Percentiles rank a stretch among this genome's conserved stretches.
These are phyloP conservation scores for Muricea muricata DNA, from an alignment of 92 coral and sea anemone species.

Conservation along the genomic window DNA sequence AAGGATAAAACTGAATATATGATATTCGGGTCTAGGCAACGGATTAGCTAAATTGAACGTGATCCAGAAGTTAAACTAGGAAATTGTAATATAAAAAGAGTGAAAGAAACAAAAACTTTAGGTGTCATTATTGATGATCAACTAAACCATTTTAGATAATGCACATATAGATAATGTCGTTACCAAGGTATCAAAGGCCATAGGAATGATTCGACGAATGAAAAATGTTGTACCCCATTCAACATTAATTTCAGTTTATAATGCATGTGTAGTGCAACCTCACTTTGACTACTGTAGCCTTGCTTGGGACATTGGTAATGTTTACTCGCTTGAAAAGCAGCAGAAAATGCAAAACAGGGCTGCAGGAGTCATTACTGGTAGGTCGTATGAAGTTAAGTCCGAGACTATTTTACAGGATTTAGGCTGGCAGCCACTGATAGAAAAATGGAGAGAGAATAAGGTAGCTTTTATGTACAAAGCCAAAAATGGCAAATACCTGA, in stretches of 20 bases:
- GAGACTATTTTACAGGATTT: no score
- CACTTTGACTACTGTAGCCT: constrained; percentile 20
- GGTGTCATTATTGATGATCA: no score
- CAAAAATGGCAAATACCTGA: background rate
- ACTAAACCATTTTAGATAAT: background rate
- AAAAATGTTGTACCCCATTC: background rate
- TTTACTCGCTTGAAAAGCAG: background rate
- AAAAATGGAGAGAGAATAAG: constrained; percentile 6
- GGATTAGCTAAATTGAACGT: background rate
- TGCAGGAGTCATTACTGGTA: background rate
- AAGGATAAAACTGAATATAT: constrained; percentile 7
- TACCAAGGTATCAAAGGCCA: background rate
- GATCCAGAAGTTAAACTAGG: background rate
- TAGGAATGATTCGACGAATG: no score
- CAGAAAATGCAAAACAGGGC: constrained; percentile 8
- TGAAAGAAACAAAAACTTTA: background rate
- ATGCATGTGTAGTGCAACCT: background rate
- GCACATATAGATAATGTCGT: background rate
- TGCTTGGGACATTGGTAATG: background rate
- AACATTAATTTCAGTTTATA: no score
- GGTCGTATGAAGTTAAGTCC: no score
- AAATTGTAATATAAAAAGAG: background rate
- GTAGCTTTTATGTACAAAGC: background rate
- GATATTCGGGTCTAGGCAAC: background rate
- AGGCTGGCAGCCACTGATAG: constrained; percentile 22